Base-by-base conservation (phyloP, 2,888 invertebrate species). In the Drosophila mayaguana region DNA sequence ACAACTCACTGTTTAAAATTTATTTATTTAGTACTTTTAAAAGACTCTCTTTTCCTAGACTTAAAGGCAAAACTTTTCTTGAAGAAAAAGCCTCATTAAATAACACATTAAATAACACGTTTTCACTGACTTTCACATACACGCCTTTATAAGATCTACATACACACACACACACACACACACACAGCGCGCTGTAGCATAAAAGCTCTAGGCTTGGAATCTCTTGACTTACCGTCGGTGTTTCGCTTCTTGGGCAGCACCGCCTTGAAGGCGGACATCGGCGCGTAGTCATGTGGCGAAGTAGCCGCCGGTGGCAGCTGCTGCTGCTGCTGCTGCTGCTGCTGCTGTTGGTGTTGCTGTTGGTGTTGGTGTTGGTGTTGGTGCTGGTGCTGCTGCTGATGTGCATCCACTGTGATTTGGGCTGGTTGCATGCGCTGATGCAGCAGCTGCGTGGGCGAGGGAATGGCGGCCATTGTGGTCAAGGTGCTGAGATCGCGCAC, bases 181-280 rank as follows among this genome's bases (percentile, higher is more conserved):
- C 8, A 28, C 2, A 0, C 5, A 25, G 11, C n/a, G 11, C n/a
- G 28, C 5, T 28, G 5, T n/a, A 1, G 1, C 9, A 32, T 42
- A 18, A 9, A 32, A 12, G 2, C 16, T 43, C 2, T 22, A 18
- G 4, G 6, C 6, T 22, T 7, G 8, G 11, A 22, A 14, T n/a
- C 6, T 6, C 28, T 5, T 34, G 1, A 79, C 92, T 92, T 91
- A 92, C 92, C 93, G 92, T 93, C 92, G 92, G 92, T 70, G 83
- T 83, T 88, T 76, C 93, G 92, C 79, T 92, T 92, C 81, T 93
- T 93, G 50, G 92, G 92, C 66, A 92, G 79, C 59, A 93, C 92
- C n/a, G 93, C 93, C 72, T 92, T 93, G 70, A 93, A 93, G 57
- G 92, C 92, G 69, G 93, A 93, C 70, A 92, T 89, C 55, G 92